Conservation (phyloP, 2,113 vertebrate genomes). For the Crotalus tigris region DNA sequence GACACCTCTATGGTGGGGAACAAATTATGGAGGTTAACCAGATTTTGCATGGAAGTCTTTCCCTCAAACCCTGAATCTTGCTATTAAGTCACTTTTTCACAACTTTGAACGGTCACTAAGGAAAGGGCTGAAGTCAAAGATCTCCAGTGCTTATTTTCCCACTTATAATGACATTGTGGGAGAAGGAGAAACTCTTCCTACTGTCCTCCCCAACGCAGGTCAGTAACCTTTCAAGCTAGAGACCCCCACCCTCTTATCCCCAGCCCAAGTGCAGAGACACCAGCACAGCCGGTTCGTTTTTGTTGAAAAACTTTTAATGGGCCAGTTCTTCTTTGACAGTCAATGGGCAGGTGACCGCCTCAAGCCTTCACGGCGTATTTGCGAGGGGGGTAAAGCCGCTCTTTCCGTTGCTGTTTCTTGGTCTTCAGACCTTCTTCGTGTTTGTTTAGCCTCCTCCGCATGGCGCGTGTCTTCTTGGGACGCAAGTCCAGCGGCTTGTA, state of each 20-base stretch:
- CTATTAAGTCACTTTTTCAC: background rate
- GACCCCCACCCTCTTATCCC: background rate
- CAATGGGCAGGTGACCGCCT: rapidly evolving
- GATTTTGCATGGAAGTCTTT: background rate
- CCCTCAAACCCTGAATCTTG: background rate
- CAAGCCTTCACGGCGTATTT: conserved; percentile 96
- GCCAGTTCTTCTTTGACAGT: background rate
- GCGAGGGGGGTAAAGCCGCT: conserved; percentile 84
- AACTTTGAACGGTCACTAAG: too few species aligned
- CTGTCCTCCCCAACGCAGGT: background rate
- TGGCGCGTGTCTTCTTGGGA: conserved; percentile 95
- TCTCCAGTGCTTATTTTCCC: background rate
- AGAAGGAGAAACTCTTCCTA: background rate
- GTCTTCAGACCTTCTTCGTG: conserved; percentile 89
- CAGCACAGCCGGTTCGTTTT: background rate
- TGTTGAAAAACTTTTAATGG: conserved; percentile 51
- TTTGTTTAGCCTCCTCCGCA: conserved; percentile 90
- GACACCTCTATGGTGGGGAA: background rate
- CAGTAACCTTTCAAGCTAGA: background rate
- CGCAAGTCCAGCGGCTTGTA: conserved; percentile 97
- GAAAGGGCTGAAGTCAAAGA: background rate
- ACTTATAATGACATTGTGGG: background rate
- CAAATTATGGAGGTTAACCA: background rate
- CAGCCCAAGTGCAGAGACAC: background rate
- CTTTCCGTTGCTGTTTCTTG: conserved; percentile 93